Percentiles rank a stretch among this genome's conserved stretches.
Conservation (phyloP, 2,113 vertebrate genomes). For the Onychostoma macrolepis region DNA sequence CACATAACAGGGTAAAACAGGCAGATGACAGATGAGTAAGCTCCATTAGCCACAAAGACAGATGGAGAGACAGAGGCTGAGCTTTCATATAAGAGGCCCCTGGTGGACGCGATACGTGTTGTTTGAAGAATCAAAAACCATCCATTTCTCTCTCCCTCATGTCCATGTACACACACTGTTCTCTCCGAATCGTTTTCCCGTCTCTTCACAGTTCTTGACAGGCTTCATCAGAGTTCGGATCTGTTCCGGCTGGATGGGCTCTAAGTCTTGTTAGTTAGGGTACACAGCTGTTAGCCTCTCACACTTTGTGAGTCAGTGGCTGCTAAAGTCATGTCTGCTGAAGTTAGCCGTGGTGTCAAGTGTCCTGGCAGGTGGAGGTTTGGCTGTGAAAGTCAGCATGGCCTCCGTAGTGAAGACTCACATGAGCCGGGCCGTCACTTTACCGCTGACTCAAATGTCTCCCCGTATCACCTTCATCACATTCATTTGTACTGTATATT, state of each 20-base stretch:
- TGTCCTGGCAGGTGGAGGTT: slow-evolving; percentile 5
- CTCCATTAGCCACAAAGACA: slow-evolving; percentile 36
- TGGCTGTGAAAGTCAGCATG: slow-evolving; percentile 16
- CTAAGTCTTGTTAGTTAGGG: slow-evolving; percentile 17
- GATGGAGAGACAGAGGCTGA: neutral
- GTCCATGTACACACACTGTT: slow-evolving; percentile 18
- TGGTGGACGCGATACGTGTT: neutral
- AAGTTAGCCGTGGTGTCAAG: slow-evolving; percentile 13
- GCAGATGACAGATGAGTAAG: slow-evolving; percentile 32
- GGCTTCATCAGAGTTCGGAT: slow-evolving; percentile 1
- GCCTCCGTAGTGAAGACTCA: neutral
- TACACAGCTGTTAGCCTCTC: slow-evolving; percentile 30
- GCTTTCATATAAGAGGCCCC: slow-evolving; percentile 4
- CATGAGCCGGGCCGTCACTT: neutral
- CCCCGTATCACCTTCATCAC: neutral
- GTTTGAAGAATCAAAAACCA: slow-evolving; percentile 31
- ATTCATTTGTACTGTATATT: neutral
- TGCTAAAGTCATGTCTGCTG: slow-evolving; percentile 11
- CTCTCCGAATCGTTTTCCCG: neutral
- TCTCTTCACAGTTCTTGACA: slow-evolving; percentile 25
- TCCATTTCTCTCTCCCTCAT: slow-evolving; percentile 5
- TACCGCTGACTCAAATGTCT: neutral
- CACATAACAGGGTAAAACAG: slow-evolving; percentile 32
- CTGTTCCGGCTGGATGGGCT: slow-evolving; percentile 17
- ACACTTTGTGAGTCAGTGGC: neutral